A percentile compares a stretch with the other conserved stretches of the same genome.
Conservation (phyloP, 2,888 invertebrate species). For the Buathra laborator region DNA sequence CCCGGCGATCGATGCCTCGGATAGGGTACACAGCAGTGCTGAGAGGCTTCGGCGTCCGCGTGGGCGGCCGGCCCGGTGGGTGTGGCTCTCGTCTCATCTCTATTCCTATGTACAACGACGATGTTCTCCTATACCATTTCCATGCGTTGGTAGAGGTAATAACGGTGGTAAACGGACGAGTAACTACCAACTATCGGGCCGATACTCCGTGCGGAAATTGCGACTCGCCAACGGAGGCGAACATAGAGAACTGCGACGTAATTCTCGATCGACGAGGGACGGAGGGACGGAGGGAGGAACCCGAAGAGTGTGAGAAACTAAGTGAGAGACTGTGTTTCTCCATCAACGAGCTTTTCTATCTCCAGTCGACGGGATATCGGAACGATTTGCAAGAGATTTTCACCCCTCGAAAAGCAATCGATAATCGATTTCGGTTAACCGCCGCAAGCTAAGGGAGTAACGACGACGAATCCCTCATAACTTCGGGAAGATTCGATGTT, state of each 20-base stretch:
- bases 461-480: neutral
- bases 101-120: neutral
- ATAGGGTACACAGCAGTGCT: slow-evolving; percentile 35
- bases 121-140: neutral
- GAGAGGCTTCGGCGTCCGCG: slow-evolving; percentile 48
- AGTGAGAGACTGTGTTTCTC: neutral
- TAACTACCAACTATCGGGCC: slow-evolving; percentile 26
- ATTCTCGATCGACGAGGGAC: neutral
- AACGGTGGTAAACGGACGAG: neutral
- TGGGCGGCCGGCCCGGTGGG: slow-evolving; percentile 56
- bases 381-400: slow-evolving; percentile 7
- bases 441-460: neutral
- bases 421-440: slow-evolving; percentile 35
- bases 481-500: slow-evolving; percentile 12
- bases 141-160: neutral
- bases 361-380: neutral
- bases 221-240: slow-evolving; percentile 30
- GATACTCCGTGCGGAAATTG: slow-evolving; percentile 47
- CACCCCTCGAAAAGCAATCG: neutral
- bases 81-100: slow-evolving; percentile 56
- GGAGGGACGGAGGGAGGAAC: neutral
- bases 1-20: slow-evolving; percentile 71
- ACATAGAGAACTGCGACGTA: slow-evolving; percentile 22
- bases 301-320: neutral
- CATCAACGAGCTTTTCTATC: neutral